Evolutionary conservation across 2,797 vertebrate species (phyloP).

Genomic region (Rhynchotus rufescens): DNA sequence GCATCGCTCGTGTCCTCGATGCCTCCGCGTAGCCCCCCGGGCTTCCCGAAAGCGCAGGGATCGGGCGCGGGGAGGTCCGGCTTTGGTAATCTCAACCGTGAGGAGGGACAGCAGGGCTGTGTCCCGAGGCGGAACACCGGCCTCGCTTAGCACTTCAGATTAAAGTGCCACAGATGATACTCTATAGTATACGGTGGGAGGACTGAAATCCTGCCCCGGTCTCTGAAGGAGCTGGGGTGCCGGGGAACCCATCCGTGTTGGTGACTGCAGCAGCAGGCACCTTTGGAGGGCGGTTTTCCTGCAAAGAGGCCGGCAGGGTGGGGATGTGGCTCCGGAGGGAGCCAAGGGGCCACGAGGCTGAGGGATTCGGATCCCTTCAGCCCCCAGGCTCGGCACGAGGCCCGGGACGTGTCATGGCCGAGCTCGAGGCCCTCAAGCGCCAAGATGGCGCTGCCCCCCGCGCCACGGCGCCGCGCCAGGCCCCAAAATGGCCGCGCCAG

Average conservation of each 20-base stretch:
- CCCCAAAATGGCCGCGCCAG: neutral
- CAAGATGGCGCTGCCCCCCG: constrained; percentile 23
- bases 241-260: no score
- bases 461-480: constrained; percentile 5
- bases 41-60: neutral
- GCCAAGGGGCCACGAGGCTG: no score
- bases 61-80: no score
- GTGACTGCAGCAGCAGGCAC: no score
- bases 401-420: neutral
- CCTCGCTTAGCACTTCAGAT: no score
- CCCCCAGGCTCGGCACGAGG: neutral
- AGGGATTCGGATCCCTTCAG: no score
- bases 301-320: neutral
- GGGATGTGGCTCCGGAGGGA: no score
- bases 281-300: neutral
- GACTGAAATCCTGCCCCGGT: no score
- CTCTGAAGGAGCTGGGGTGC: no score
- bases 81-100: neutral
- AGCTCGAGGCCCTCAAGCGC: neutral
- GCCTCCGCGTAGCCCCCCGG: neutral
- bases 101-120: neutral
- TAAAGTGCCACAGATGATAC: neutral
- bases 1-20: neutral
- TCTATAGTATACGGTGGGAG: no score
- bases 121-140: neutral